Base-by-base conservation (phyloP, 2,113 vertebrate genomes). In the Rousettus leschenaultii region DNA sequence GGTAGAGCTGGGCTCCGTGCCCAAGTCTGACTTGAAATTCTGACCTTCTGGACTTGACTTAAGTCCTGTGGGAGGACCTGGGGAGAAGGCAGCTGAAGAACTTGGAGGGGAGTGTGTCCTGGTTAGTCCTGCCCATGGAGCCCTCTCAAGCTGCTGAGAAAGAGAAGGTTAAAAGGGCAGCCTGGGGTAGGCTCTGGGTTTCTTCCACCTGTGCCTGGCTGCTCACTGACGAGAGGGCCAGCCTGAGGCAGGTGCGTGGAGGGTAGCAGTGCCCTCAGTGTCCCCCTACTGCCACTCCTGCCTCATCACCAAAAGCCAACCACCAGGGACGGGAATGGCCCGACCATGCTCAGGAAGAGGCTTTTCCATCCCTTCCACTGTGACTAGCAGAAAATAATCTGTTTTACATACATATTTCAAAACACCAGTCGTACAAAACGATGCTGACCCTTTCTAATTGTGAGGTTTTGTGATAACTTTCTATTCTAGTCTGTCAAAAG, bases 161-260 rank as follows among this genome's bases (percentile, higher is more conserved):
- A 61, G 30, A 21, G 68, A 5, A 6, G 21, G 48, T 35, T 43
- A 38, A 65, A 33, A 51, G 77, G 51, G 21, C 53, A 30, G 55
- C 73, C 30, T 1, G 6, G 66, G 35, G 45, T 18, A 28, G 43
- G 40, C 68, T 74, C 26, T 1, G 3, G 5, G 9, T 78, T 21
- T 61, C 61, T 70, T 4, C n/a, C 15, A 4, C 15, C 53, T 2
- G 1, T 7, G 22, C 35, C 88, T 22, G 51, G 9, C 30, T 4
- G 26, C 78, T 57, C 28, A 1, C 26, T 1, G 38, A 84, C 57
- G 22, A 24, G 59, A 40, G 51, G 45, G 15, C 24, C 19, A 48
- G 19, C 40, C 18, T 38, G 9, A 26, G 45, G n/a, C 38, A 8
- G 73, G 53, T 55, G 2, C 6, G 3, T 0, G 0, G 53, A 19